Evolutionary conservation across 2,113 vertebrate species (phyloP).

Genomic region (Raja brachyura): DNA sequence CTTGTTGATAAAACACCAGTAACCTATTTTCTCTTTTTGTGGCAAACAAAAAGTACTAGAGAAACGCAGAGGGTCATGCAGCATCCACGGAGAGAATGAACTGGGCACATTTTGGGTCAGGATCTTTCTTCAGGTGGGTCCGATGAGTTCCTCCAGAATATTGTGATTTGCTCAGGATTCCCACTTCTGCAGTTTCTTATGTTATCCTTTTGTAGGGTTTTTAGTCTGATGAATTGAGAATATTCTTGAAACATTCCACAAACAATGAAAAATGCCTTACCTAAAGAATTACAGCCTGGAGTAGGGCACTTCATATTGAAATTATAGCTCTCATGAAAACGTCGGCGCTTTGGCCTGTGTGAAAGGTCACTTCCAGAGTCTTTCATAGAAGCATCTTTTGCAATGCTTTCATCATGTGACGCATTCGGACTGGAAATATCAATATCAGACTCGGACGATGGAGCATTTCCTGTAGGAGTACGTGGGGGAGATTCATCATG

Average conservation of each 20-base stretch:
- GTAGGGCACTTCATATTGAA: slow-evolving; percentile 99
- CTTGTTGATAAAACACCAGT: neutral
- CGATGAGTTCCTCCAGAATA: no score
- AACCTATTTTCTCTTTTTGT: neutral
- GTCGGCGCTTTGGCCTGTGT: slow-evolving; percentile 88
- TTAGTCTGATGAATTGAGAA: neutral
- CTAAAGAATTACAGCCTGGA: slow-evolving; percentile 91
- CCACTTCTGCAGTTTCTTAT: no score
- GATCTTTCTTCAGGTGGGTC: no score
- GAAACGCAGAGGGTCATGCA: no score
- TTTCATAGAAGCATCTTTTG: slow-evolving; percentile 84
- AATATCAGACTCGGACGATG: slow-evolving; percentile 96
- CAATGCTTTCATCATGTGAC: slow-evolving; percentile 87
- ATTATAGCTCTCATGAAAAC: slow-evolving; percentile 98
- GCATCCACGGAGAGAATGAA: no score
- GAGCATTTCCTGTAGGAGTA: slow-evolving; percentile 94
- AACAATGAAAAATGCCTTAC: slow-evolving; percentile 49
- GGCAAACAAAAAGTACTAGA: no score
- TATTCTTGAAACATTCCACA: neutral
- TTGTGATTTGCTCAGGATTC: no score
- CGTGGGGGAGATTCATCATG: slow-evolving; percentile 92
- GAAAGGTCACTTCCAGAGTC: slow-evolving; percentile 93
- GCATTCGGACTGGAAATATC: slow-evolving; percentile 95
- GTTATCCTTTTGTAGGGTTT: neutral
- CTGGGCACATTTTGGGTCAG: no score